Percentiles rank a stretch among this genome's conserved stretches.
These are phyloP conservation scores for Megalops cyprinoides DNA, from an alignment of 2,797 vertebrate species.

Conservation along the genomic window DNA sequence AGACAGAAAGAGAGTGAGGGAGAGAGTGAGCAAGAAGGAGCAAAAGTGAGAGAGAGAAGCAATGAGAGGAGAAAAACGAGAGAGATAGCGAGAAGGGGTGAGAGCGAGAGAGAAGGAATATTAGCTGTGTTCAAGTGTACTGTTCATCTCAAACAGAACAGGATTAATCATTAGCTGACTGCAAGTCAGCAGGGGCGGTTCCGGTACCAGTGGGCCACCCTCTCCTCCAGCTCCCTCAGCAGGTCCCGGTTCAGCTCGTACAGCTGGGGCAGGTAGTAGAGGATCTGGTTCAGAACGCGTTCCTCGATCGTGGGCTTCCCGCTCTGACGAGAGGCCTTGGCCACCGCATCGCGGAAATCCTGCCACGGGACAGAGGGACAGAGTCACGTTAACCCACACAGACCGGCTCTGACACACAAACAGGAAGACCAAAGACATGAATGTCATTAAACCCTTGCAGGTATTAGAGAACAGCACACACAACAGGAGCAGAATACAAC, in stretches of 20 bases:
- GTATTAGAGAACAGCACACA: too few relatives aligned
- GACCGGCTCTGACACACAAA: neutral
- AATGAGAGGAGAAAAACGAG: too few relatives aligned
- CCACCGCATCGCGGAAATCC: constrained; percentile 96
- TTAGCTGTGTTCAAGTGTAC: neutral
- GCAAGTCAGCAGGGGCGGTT: neutral
- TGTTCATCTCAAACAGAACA: too few relatives aligned
- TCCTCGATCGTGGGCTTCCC: constrained; percentile 95
- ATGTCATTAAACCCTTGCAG: too few relatives aligned
- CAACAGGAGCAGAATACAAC: too few relatives aligned
- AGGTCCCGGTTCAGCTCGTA: constrained; percentile 97
- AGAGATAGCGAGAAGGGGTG: too few relatives aligned
- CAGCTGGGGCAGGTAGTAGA: constrained; percentile 97
- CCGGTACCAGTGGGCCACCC: constrained; percentile 90
- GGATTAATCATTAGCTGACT: too few relatives aligned
- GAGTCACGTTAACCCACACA: neutral
- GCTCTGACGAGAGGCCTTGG: constrained; percentile 89
- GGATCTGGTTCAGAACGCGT: constrained; percentile 91
- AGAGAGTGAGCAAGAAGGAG: too few relatives aligned
- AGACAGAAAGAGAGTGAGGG: neutral
- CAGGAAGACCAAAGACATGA: neutral
- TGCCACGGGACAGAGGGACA: constrained; percentile 52
- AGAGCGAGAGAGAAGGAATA: neutral
- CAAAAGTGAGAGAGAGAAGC: neutral
- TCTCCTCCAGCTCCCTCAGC: constrained; percentile 92